Evolutionary conservation across 30 jellyfish, hydroid and myxozoan genomes (phyloP).

Genomic region (Cassiopea xamachana): DNA sequence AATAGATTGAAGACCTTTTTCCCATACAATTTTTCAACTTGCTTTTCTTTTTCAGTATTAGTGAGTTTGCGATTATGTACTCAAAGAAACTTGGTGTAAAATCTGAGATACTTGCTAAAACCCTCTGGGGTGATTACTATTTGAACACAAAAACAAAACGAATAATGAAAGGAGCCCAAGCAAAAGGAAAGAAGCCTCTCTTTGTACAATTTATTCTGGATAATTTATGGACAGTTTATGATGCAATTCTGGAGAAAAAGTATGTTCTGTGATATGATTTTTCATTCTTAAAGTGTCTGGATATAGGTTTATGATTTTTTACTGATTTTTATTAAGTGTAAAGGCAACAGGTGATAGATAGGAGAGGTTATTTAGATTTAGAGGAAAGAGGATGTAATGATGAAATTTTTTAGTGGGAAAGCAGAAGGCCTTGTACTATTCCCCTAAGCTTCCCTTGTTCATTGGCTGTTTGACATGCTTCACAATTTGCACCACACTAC

Average conservation of each 20-base stretch:
- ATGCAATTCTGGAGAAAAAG: slow-evolving; percentile 92
- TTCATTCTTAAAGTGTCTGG: not conserved
- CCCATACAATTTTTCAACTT: not conserved
- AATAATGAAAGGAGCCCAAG: slow-evolving; percentile 90
- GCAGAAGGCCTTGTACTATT: too few relatives aligned
- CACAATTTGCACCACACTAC: too few relatives aligned
- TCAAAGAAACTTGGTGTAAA: slow-evolving; percentile 90
- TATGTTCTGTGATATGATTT: not conserved
- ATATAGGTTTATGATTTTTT: too few relatives aligned
- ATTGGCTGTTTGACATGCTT: too few relatives aligned
- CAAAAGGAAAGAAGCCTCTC: slow-evolving; percentile 95
- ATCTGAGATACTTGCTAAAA: slow-evolving; percentile 56
- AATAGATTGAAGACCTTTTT: not conserved
- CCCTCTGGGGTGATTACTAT: slow-evolving; percentile 98
- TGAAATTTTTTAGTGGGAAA: too few relatives aligned
- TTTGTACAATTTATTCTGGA: slow-evolving; percentile 94
- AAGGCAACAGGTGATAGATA: too few relatives aligned
- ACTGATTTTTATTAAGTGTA: too few relatives aligned
- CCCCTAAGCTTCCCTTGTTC: too few relatives aligned
- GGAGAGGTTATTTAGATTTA: too few relatives aligned
- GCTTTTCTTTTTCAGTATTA: slow-evolving; percentile 59
- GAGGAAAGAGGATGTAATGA: too few relatives aligned
- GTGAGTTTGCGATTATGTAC: slow-evolving; percentile 85
- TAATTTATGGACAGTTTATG: slow-evolving; percentile 90
- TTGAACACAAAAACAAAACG: slow-evolving; percentile 87